These are phyloP conservation scores for Isotomurus palustris DNA, from an alignment of 2,888 invertebrate genomes.

Conservation along the genomic window DNA sequence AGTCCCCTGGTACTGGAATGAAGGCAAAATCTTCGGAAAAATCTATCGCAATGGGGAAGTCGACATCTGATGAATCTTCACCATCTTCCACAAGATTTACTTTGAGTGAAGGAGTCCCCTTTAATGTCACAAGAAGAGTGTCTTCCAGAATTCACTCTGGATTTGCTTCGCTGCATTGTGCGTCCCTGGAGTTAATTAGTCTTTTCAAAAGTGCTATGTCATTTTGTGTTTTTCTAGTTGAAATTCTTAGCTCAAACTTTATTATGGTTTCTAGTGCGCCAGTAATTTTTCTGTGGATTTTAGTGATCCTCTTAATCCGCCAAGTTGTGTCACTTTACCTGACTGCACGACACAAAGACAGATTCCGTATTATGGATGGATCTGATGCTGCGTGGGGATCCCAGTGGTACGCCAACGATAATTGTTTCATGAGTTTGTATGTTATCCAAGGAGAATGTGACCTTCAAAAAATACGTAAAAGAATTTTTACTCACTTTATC, in stretches of 20 bases:
- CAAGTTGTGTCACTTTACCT: not conserved
- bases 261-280: constrained; percentile 17
- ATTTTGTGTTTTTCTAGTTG: no score
- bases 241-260: constrained; percentile 23
- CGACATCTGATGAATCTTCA: no score
- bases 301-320: not conserved
- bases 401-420: constrained; percentile 33
- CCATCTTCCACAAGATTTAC: no score
- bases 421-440: constrained; percentile 40
- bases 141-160: no score
- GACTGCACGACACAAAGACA: constrained; percentile 15
- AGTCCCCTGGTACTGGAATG: no score
- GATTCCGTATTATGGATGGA: constrained; percentile 27
- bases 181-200: no score
- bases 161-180: no score
- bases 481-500: constrained; percentile 18
- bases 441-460: constrained; percentile 40
- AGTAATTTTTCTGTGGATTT: not conserved
- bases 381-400: constrained; percentile 36
- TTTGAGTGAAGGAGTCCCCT: no score
- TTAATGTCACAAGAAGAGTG: no score
- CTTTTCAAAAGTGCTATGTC: no score
- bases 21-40: no score
- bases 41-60: no score
- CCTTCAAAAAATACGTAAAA: constrained; percentile 25